Evolutionary conservation across 2,113 vertebrate species (phyloP).

Genomic region (Cyprinodon variegatus): DNA sequence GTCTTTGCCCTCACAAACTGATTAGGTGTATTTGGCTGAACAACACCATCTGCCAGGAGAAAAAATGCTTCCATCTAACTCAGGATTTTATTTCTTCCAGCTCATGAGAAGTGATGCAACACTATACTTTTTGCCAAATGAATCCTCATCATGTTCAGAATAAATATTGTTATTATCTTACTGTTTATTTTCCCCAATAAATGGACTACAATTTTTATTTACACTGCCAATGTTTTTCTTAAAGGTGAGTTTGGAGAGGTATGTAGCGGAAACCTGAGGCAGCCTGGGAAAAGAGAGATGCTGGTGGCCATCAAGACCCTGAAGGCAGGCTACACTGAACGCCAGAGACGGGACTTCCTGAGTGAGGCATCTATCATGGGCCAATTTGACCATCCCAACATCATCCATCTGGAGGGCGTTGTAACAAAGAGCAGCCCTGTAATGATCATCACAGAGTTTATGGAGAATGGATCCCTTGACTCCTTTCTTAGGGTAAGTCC

Average conservation of each 20-base stretch:
- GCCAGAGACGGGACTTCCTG: constrained; percentile 67
- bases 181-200: too few relatives aligned
- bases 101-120: too few relatives aligned
- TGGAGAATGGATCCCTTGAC: constrained; percentile 96
- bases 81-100: too few relatives aligned
- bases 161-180: too few relatives aligned
- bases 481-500: constrained; percentile 91
- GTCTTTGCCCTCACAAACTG: too few relatives aligned
- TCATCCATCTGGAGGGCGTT: constrained; percentile 91
- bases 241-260: constrained; percentile 96
- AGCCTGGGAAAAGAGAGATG: constrained; percentile 88
- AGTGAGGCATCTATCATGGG: constrained; percentile 77
- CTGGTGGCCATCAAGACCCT: constrained; percentile 67
- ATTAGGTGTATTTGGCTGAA: too few relatives aligned
- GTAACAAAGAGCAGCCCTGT: constrained; percentile 95
- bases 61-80: too few relatives aligned
- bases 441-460: constrained; percentile 98
- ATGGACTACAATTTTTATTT: background rate
- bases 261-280: constrained; percentile 94
- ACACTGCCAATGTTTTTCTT: background rate
- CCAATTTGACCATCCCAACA: constrained; percentile 88
- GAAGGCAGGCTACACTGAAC: constrained; percentile 66
- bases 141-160: too few relatives aligned
- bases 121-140: too few relatives aligned
- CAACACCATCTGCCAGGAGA: too few relatives aligned